Conservation (phyloP, 2,888 invertebrate genomes). For the Drosophila neoperkinsi region DNA sequence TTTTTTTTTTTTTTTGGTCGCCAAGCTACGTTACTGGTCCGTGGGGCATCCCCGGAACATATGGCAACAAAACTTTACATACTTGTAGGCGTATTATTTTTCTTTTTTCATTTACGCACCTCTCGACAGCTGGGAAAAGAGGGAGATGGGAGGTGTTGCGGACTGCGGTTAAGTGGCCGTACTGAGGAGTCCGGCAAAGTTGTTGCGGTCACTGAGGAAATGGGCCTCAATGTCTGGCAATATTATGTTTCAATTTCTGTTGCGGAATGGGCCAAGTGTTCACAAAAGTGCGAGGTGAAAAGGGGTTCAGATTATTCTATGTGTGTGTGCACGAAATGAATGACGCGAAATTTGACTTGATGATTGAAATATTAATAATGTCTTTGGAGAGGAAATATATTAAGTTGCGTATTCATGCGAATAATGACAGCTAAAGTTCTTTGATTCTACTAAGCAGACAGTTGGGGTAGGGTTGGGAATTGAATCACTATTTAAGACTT, state of each 20-base stretch:
- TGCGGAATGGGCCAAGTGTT: slow-evolving; percentile 29
- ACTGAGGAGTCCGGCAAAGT: slow-evolving; percentile 47
- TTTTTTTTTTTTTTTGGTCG: slow-evolving; percentile 34
- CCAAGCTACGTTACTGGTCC: slow-evolving; percentile 71
- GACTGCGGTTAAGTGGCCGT: slow-evolving; percentile 72
- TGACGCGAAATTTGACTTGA: slow-evolving; percentile 58
- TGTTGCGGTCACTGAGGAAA: slow-evolving; percentile 77
- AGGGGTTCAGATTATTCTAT: neutral
- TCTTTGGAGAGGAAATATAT: slow-evolving; percentile 35
- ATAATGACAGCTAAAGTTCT: slow-evolving; percentile 9
- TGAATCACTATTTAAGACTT: neutral
- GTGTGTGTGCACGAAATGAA: slow-evolving; percentile 10
- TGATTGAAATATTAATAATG: slow-evolving; percentile 56
- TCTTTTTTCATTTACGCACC: slow-evolving; percentile 72
- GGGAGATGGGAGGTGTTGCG: slow-evolving; percentile 12
- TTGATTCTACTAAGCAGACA: slow-evolving; percentile 25
- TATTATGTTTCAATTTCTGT: slow-evolving; percentile 78
- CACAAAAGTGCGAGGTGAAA: neutral
- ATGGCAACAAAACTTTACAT: slow-evolving; percentile 74
- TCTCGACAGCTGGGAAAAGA: slow-evolving; percentile 33
- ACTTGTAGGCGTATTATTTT: slow-evolving; percentile 75
- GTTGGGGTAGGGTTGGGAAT: neutral
- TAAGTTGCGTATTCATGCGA: slow-evolving; percentile 22
- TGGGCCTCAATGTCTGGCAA: slow-evolving; percentile 82
- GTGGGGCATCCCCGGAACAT: slow-evolving; percentile 71